Evolutionary conservation across 2,888 invertebrate genomes (phyloP), one percentile per base, ranked within the genome.

Genomic region (Diarsia mendica): DNA sequence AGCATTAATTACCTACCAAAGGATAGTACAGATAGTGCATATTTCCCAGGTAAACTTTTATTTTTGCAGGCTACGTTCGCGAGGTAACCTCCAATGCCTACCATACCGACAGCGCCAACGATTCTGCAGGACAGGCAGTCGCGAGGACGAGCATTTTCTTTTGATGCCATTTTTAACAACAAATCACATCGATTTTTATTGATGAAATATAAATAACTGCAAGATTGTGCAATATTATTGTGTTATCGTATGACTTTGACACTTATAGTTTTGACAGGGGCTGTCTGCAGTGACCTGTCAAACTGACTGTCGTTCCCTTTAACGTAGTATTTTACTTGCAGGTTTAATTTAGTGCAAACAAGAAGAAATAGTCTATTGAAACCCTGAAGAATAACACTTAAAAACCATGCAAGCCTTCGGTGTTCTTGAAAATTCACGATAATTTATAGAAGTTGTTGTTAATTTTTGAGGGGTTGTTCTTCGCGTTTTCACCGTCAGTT

Each of bases 41-140:
- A 88, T 91, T 93, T 97, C 60, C 97, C 97, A 23, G 93, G 87
- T n/a, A 91, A 90, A 63, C 92, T 96, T 91, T 93, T 96, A 89
- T 96, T 97, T 94, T 93, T 97, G 91, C 94, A 96, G 5, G 97
- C 96, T 78, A 96, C 95, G 83, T 97, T 96, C 6, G 96, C 96
- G 1, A 98, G 92, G 85, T 97, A 98, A 78, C 95, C 95, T 80
- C 97, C 97, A 77, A 97, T 97, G 0, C 97, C 97, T 48, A 97
- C 90, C 55, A 97, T 93, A 10, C 97, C 97, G 13, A 94, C 91
- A 10, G 97, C 97, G 75, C 97, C 97, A 0, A 97, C 93, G 33
- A 97, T 83, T 88, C 97, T 96, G 87, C 98, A 98, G 0, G 95
- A 93, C 10, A 97, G 85, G 82, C 98, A 98, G 87, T 97, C 97